Base-by-base conservation (phyloP, 2,113 vertebrate genomes). In the Macrotis lagotis region DNA sequence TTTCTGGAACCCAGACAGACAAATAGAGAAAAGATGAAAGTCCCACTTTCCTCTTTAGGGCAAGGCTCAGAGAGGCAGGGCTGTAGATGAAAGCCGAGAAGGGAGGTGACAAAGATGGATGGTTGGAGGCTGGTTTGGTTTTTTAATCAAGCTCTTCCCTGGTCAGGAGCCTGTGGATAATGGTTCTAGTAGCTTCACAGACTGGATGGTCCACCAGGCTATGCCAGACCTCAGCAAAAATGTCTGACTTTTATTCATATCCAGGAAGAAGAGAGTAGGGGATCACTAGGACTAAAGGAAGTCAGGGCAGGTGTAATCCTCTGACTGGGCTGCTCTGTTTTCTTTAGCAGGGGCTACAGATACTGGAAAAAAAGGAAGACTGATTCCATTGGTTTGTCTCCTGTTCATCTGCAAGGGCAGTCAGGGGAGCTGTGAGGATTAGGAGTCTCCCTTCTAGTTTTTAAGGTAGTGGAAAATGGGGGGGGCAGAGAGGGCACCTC, bases 401-500 rank as follows among this genome's bases (percentile, higher is more conserved):
- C 28, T 66, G 55, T 12, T 37, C 9, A 3, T 59, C 28, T 31
- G 28, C 55, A 59, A 10, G 51, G 51, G 19, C 51, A 52, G 51
- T 22, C 51, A 52, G 51, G 55, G 12, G 55, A 37, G 55, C 31
- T 28, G 9, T 14, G 31, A 66, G 28, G 55, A 11, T 12, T 14
- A 66, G 55, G 55, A 66, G 31, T 66, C 31, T 37, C 12, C 55
- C 55, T 66, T 12, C 31, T 37, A 66, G 28, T 31, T 66, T 31
- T 31, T 66, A 31, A 66, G 1, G 31, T 3, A 37, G 9, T 66
- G 55, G 28, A 3, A 31, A 59, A 59, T 28, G 51, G 52, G 52
- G 52, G 52, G 5, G 52, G 52, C 52, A 66, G 55, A 31, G 37
- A 37, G 55, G 55, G 28, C 44, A 93, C 50, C 93, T 97, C 92